phyloP scores from a whole-genome alignment of 2,113 vertebrate species.

The Sander vitreus region DNA sequence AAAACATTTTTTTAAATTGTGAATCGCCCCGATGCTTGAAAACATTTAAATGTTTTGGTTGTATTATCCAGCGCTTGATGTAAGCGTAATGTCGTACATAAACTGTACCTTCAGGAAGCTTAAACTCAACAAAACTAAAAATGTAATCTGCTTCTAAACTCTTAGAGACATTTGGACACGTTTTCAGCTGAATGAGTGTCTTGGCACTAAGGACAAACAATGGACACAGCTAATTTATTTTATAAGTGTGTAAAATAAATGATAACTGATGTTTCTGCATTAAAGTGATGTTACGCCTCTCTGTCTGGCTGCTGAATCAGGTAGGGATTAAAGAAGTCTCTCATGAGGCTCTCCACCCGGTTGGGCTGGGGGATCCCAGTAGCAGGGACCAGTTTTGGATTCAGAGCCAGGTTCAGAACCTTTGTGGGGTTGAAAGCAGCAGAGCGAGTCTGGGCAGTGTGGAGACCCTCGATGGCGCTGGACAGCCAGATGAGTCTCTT shows the following conservation, averaged over 20 bases:
- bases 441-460: slow-evolving; percentile 80
- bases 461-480: slow-evolving; percentile 82
- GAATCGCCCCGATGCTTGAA: not conserved
- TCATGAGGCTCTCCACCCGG: slow-evolving; percentile 69
- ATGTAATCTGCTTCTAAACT: not conserved
- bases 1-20: too few relatives aligned
- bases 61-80: not conserved
- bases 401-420: slow-evolving; percentile 33
- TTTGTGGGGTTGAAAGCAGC: slow-evolving; percentile 24
- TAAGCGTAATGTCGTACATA: not conserved
- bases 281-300: slow-evolving; percentile 48
- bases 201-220: slow-evolving; percentile 7
- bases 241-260: not conserved
- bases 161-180: not conserved
- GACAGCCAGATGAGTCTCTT: slow-evolving; percentile 88
- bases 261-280: not conserved
- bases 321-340: slow-evolving; percentile 75
- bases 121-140: not conserved
- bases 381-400: slow-evolving; percentile 38
- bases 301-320: slow-evolving; percentile 54
- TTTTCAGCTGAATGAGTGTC: slow-evolving; percentile 2
- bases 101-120: not conserved
- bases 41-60: not conserved
- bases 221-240: not conserved
- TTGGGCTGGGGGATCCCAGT: slow-evolving; percentile 26